phyloP scores from a whole-genome alignment of 2,113 vertebrate species.

The Hyperoodon ampullatus region DNA sequence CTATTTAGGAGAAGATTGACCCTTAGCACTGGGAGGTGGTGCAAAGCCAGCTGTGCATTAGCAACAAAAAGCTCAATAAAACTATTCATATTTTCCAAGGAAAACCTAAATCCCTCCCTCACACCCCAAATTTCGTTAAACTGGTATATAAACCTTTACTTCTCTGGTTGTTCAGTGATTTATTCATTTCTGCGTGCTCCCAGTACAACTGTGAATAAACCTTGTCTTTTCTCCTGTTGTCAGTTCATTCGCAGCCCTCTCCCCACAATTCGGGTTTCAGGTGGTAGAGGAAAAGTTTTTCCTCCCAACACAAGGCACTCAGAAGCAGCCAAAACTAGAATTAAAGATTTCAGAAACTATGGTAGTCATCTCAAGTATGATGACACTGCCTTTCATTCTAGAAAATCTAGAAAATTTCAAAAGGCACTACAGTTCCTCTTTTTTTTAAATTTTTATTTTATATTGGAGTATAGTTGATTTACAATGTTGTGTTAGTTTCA shows the following conservation, averaged over 20 bases:
- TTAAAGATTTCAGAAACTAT: background rate
- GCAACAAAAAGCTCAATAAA: background rate
- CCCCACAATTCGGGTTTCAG: background rate
- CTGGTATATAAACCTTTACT: background rate
- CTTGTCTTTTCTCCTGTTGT: background rate
- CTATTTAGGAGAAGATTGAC: background rate
- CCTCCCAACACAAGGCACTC: background rate
- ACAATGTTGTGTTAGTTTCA: background rate
- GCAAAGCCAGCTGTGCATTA: background rate
- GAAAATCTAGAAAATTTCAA: conserved; percentile 56
- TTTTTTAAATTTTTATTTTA: background rate
- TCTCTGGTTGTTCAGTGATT: background rate
- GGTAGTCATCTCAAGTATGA: background rate
- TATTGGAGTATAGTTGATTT: background rate
- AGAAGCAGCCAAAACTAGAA: conserved; percentile 18
- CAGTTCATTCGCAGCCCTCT: background rate
- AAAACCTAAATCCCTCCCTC: background rate
- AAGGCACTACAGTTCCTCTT: background rate
- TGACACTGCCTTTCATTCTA: background rate
- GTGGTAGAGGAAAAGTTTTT: background rate
- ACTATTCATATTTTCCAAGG: background rate
- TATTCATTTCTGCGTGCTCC: background rate
- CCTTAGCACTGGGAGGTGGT: background rate
- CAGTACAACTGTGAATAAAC: background rate
- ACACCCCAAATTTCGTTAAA: background rate